Base-by-base conservation (phyloP, 2,888 invertebrate genomes). In the Zonitis immaculata region DNA sequence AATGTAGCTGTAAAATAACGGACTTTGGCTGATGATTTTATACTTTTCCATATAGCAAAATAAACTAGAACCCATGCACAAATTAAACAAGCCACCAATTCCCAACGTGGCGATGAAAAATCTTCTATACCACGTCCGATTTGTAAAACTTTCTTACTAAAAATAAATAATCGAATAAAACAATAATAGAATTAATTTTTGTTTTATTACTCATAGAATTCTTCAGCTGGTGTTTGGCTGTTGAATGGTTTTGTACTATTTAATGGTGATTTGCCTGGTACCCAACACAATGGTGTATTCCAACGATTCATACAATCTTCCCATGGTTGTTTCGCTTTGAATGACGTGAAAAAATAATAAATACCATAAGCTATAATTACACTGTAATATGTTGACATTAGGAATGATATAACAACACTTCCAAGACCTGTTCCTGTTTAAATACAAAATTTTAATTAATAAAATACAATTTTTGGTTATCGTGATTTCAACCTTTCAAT, bases 11-110 rank as follows among this genome's bases (percentile, higher is more conserved):
- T 95, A 71, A 95, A 88, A 76, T 95, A 95, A 62, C 95, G 87
- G 49, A 94, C 86, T 80, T 88, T 88, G 28, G 91, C 91, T 46
- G 94, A 94, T n/a, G 94, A 92, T 73, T 91, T 91, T 55, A 95
- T 91, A 59, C 95, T 95, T 78, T 95, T 96, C 92, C 95, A 96
- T 47, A 96, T 86, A 62, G 95, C 93, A 76, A 96, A 93, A 78
- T 96, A 97, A 49, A 96, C 93, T 66, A 96, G 78, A 58, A 95
- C 82, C 96, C 96, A 97, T 59, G 95, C 93, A 67, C 91, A 86
- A 48, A 95, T 82, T 51, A 96, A 81, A 70, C 95, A 93, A 44
- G 92, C 88, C 26, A 92, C 88, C 56, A 96, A 77, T 71, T 95
- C 93, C 91, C 93, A 93, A 66, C 93, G 82, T 72, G 95, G 79